A percentile compares a stretch with the other conserved stretches of the same genome.
Conservation (phyloP, 2,113 vertebrate species). For the Raja brachyura region DNA sequence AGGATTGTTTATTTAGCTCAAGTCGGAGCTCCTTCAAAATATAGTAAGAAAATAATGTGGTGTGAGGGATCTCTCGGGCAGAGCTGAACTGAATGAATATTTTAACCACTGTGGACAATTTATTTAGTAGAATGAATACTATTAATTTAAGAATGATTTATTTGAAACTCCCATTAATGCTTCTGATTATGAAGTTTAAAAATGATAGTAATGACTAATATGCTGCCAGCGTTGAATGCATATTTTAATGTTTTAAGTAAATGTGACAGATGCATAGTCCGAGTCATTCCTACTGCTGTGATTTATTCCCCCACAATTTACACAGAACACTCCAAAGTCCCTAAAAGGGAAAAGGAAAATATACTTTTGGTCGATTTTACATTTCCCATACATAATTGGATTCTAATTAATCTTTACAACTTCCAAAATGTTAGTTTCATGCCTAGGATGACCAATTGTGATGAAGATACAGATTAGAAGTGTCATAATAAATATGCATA, state of each 20-base stretch:
- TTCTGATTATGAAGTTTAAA: not conserved
- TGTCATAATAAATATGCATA: not conserved
- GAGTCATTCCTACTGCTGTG: constrained; percentile 17
- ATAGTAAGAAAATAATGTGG: not conserved
- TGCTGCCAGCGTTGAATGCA: not conserved
- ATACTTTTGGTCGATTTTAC: not conserved
- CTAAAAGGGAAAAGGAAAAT: not conserved
- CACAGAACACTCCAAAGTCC: not conserved
- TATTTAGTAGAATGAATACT: not conserved
- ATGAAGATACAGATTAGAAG: not conserved
- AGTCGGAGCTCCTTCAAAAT: not conserved
- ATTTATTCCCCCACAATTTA: not conserved
- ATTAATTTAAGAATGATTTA: constrained; percentile 14
- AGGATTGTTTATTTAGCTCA: not conserved
- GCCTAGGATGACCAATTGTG: not conserved
- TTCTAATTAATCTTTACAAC: not conserved
- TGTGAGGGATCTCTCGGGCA: not conserved
- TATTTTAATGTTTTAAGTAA: not conserved
- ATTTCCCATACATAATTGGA: not conserved
- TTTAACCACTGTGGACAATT: not conserved
- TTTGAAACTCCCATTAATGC: constrained; percentile 1
- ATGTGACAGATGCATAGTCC: not conserved
- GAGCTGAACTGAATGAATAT: not conserved
- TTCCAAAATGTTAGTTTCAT: not conserved
- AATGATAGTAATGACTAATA: not conserved